Percentiles rank a stretch among this genome's conserved stretches.
phyloP scores from a whole-genome alignment of 2,797 vertebrate genomes.

The Pipistrellus pipistrellus region DNA sequence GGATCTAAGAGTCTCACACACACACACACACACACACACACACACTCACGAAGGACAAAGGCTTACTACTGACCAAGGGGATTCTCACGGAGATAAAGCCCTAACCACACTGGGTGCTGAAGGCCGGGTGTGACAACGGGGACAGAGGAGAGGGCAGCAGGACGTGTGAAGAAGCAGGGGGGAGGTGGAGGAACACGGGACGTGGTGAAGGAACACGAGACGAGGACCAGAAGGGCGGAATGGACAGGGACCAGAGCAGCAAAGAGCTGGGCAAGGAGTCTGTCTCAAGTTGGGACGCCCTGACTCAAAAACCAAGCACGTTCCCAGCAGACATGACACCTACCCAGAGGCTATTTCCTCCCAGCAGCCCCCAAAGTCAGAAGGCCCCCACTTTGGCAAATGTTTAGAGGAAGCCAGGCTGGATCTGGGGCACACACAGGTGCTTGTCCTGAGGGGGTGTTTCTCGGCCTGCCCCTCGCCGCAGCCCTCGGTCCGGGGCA shows the following conservation, averaged over 20 bases:
- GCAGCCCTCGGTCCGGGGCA: background rate
- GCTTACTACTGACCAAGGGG: background rate
- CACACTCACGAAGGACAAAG: background rate
- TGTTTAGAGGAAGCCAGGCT: background rate
- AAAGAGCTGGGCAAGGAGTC: background rate
- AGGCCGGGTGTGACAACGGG: background rate
- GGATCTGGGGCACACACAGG: background rate
- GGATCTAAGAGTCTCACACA: background rate
- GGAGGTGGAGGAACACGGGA: too few species aligned
- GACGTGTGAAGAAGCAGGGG: background rate
- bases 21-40: too few species aligned
- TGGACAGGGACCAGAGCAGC: background rate
- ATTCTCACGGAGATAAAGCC: background rate
- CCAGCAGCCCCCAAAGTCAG: background rate
- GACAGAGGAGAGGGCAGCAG: background rate
- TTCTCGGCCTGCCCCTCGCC: background rate
- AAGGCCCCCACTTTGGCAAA: background rate
- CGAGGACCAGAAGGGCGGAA: background rate
- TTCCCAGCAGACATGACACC: background rate
- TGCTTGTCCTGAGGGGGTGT: background rate
- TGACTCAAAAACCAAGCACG: background rate
- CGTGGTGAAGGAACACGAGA: too few species aligned
- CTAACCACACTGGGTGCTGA: background rate
- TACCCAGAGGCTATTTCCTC: background rate
- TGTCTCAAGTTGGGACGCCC: background rate